These are phyloP conservation scores for Ochlodes sylvanus DNA, from an alignment of 2,888 invertebrate genomes.

Conservation along the genomic window DNA sequence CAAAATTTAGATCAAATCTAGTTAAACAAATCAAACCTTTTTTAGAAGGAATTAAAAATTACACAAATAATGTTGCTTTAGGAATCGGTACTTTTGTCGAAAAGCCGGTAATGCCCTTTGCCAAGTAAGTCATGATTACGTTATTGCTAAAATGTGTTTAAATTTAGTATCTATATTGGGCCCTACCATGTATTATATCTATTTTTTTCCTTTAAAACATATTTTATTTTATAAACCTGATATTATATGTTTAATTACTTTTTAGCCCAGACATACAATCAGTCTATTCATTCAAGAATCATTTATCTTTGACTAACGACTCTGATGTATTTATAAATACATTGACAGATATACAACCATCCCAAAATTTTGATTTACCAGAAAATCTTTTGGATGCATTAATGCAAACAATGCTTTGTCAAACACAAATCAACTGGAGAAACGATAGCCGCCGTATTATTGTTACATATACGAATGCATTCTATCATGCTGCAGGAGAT, in stretches of 20 bases:
- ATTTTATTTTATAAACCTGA: too few species aligned
- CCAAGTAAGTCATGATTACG: constrained; percentile 58
- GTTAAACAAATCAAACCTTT: constrained; percentile 76
- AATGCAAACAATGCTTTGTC: constrained; percentile 89
- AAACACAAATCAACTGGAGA: constrained; percentile 91
- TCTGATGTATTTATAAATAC: constrained; percentile 66
- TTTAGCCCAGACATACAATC: constrained; percentile 84
- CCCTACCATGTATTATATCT: too few species aligned
- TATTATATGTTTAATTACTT: constrained; percentile 12
- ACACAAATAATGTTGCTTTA: constrained; percentile 87
- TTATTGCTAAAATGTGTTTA: too few species aligned
- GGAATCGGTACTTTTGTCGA: constrained; percentile 89
- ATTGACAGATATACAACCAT: constrained; percentile 69
- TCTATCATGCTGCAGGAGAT: constrained; percentile 92
- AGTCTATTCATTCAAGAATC: constrained; percentile 85
- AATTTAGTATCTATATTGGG: too few species aligned
- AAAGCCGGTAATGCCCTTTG: constrained; percentile 87
- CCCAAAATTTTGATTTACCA: constrained; percentile 86
- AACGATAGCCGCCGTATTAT: constrained; percentile 89
- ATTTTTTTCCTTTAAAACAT: too few species aligned
- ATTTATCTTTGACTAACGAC: constrained; percentile 86
- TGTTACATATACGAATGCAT: constrained; percentile 91
- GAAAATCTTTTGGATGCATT: constrained; percentile 95
- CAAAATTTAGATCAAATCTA: constrained; percentile 75
- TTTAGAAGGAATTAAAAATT: constrained; percentile 72